phyloP scores from a whole-genome alignment of 2,113 vertebrate genomes.

The Spilogale gracilis region DNA sequence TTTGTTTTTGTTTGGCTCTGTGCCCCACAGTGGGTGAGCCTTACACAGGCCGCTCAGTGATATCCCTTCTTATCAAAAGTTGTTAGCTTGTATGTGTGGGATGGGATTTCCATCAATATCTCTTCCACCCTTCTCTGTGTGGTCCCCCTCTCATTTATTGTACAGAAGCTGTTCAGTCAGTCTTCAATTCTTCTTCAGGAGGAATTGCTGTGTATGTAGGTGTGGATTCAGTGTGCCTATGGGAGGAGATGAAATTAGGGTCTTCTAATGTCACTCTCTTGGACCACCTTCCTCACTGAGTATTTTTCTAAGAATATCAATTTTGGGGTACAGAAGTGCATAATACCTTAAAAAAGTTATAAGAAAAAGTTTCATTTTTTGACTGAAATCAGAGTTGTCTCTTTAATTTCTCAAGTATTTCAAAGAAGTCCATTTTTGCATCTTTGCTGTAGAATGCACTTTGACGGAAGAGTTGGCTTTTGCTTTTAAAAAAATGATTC shows the following conservation, averaged over 20 bases:
- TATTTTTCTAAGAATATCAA: not conserved
- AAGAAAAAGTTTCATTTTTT: not conserved
- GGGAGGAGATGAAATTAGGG: not conserved
- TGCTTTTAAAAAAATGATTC: conserved; percentile 42
- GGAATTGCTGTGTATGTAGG: not conserved
- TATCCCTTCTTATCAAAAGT: not conserved
- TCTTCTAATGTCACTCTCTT: not conserved
- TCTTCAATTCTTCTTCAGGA: not conserved
- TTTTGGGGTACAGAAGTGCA: not conserved
- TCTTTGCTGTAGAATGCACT: conserved; percentile 13
- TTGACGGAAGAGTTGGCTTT: conserved; percentile 51
- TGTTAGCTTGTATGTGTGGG: not conserved
- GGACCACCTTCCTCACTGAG: not conserved
- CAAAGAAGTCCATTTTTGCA: conserved; percentile 21
- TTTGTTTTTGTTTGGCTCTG: not conserved
- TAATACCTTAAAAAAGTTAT: not conserved
- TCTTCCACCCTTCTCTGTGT: not conserved
- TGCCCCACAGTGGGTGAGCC: not conserved
- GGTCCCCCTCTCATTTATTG: not conserved
- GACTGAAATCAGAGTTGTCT: conserved; percentile 8
- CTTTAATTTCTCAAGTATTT: conserved; percentile 29
- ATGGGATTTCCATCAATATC: not conserved
- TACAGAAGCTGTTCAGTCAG: not conserved
- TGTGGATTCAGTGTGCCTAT: not conserved
- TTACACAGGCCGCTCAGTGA: not conserved